A percentile compares a stretch with the other conserved stretches of the same genome.
Conservation (phyloP, 2,797 vertebrate species). For the Rallus crepitans region DNA sequence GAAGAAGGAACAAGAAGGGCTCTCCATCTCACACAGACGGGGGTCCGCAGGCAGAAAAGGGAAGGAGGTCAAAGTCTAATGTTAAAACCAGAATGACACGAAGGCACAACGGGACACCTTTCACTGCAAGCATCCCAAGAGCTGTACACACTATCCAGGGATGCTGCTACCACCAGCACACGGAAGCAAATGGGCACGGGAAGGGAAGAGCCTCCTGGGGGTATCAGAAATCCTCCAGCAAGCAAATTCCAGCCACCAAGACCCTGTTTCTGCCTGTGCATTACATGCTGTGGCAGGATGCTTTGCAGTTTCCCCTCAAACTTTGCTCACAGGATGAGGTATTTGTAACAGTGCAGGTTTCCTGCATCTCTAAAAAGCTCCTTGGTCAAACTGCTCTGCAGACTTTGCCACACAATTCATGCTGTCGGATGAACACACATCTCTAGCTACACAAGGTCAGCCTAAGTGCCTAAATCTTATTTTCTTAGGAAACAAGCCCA, state of each 20-base stretch:
- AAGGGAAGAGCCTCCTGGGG: background rate
- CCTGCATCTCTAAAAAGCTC: background rate
- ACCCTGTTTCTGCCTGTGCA: fast-evolving
- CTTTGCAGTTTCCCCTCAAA: background rate
- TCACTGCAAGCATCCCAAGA: background rate
- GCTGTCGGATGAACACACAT: background rate
- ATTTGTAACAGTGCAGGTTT: background rate
- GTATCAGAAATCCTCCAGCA: background rate
- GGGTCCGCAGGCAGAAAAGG: background rate
- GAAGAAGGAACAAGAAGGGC: background rate
- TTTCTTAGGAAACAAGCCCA: background rate
- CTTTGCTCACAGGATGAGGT: background rate
- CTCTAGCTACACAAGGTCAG: background rate
- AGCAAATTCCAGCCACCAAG: background rate
- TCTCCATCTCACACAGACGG: fast-evolving
- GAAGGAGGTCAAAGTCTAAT: background rate
- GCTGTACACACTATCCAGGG: fast-evolving
- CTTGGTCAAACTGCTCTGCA: background rate
- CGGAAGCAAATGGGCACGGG: background rate
- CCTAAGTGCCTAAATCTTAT: background rate
- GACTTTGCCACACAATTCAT: background rate
- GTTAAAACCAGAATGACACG: background rate
- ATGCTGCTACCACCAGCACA: background rate
- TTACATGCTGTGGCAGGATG: fast-evolving
- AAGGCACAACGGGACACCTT: background rate